These are phyloP conservation scores for Benitochromis conjunctus DNA, from an alignment of 2,113 vertebrate genomes.

Conservation along the genomic window DNA sequence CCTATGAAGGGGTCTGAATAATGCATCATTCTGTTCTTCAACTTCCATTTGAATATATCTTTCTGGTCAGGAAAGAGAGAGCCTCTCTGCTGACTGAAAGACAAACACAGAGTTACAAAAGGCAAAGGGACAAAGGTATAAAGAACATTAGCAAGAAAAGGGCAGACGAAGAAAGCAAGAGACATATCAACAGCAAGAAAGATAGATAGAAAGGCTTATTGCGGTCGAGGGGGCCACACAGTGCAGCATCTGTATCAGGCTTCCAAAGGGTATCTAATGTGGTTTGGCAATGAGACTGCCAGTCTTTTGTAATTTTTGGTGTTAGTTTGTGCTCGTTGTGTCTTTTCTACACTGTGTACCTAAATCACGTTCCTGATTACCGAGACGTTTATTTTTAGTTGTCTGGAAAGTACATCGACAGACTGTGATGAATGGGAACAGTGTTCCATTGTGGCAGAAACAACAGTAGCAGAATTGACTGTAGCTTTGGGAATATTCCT, in stretches of 20 bases:
- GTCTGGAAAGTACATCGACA: not conserved
- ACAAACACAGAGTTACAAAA: not conserved
- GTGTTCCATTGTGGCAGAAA: constrained; percentile 41
- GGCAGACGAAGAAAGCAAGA: not conserved
- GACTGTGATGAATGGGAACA: constrained; percentile 45
- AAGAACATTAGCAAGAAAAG: not conserved
- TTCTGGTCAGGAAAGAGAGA: constrained; percentile 40
- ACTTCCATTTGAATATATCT: constrained; percentile 34
- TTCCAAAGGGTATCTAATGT: constrained; percentile 38
- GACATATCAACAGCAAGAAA: not conserved
- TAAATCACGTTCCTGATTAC: constrained; percentile 34
- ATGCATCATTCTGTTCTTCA: constrained; percentile 33
- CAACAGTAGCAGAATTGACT: constrained; percentile 32
- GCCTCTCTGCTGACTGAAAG: not conserved
- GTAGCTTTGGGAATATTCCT: constrained; percentile 24
- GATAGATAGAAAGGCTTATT: constrained; percentile 35
- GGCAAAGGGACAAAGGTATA: not conserved
- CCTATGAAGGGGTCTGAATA: constrained; percentile 29
- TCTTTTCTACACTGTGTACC: constrained; percentile 31
- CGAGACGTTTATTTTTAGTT: constrained; percentile 54
- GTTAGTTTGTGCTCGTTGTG: constrained; percentile 15
- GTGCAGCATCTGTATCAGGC: constrained; percentile 16
- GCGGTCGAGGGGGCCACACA: constrained; percentile 4
- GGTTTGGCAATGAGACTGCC: constrained; percentile 58
- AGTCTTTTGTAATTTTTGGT: constrained; percentile 46